phyloP scores from a whole-genome alignment of 2,888 invertebrate species.

The Hirtodrosophila cameraria region DNA sequence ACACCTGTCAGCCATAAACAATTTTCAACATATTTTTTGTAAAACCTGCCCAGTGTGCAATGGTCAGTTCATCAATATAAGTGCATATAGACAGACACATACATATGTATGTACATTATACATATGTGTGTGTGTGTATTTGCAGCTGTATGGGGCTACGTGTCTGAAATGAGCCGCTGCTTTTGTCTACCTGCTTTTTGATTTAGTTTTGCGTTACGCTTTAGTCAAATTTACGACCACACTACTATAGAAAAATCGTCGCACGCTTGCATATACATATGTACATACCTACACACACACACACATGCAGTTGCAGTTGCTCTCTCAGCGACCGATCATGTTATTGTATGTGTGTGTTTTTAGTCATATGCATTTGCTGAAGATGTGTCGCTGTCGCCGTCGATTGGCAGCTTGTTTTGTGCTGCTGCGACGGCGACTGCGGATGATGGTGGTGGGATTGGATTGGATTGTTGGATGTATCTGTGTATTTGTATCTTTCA shows the following conservation, averaged over 20 bases:
- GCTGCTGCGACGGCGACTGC: conserved; percentile 20
- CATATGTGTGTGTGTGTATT: neutral
- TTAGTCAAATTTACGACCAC: conserved; percentile 73
- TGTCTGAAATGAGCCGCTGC: conserved; percentile 49
- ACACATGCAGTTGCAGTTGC: conserved; percentile 50
- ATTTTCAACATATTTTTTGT: conserved; percentile 43
- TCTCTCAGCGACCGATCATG: conserved; percentile 47
- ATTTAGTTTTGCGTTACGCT: conserved; percentile 72
- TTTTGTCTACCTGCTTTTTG: conserved; percentile 65
- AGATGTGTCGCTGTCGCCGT: conserved; percentile 62
- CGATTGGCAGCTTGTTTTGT: conserved; percentile 58
- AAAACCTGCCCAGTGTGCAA: conserved; percentile 55
- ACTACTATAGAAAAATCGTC: conserved; percentile 39
- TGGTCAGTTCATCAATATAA: conserved; percentile 56
- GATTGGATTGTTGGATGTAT: conserved; percentile 48
- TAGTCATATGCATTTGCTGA: conserved; percentile 60
- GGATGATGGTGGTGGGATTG: conserved; percentile 20
- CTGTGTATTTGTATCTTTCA: conserved; percentile 75
- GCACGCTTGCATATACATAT: conserved; percentile 18
- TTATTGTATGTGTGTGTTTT: conserved; percentile 33
- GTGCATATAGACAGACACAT: conserved; percentile 19
- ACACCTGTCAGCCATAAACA: conserved; percentile 73
- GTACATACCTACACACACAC: conserved; percentile 27
- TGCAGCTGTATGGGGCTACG: conserved; percentile 29
- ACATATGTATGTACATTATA: neutral